A percentile compares a stretch with the other conserved stretches of the same genome.
These are phyloP conservation scores for Ptiloglossa arizonensis DNA, from an alignment of 1,140 invertebrate species.

Conservation along the genomic window DNA sequence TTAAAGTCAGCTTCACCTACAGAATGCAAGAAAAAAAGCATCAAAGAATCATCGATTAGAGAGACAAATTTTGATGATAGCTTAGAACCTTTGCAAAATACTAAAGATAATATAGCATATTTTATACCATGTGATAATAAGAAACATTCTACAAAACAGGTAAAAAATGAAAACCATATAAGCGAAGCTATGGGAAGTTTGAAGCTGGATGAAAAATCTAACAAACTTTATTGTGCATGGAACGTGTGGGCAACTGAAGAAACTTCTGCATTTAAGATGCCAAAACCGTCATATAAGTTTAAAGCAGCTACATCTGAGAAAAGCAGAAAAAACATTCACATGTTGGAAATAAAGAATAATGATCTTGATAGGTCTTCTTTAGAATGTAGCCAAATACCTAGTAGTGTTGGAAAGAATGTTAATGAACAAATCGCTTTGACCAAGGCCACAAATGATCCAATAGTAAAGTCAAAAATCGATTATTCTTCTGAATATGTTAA, in stretches of 20 bases:
- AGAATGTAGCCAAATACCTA: background rate
- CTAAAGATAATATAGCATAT: conserved; percentile 59
- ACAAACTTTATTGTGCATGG: conserved; percentile 35
- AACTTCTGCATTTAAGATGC: background rate
- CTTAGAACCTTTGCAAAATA: conserved; percentile 62
- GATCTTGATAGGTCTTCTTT: background rate
- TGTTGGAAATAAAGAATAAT: background rate
- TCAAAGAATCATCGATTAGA: background rate
- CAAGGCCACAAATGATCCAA: conserved; percentile 2
- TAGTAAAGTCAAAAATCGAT: background rate
- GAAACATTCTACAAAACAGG: conserved; percentile 55
- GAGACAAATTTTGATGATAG: conserved; percentile 43
- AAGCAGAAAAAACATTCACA: background rate
- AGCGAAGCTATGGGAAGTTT: conserved; percentile 63
- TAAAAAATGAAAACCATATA: conserved; percentile 68
- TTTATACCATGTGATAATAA: conserved; percentile 57
- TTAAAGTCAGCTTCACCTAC: background rate
- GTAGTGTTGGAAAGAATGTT: background rate
- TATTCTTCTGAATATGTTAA: background rate
- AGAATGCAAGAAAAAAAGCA: background rate
- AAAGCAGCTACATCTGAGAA: background rate
- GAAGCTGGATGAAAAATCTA: conserved; percentile 57
- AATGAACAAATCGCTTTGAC: background rate
- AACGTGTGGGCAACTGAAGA: conserved; percentile 45
- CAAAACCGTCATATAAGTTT: too few relatives aligned